Evolutionary conservation across 1,140 invertebrate genomes (phyloP).

Genomic region (Eumaeus atala): DNA sequence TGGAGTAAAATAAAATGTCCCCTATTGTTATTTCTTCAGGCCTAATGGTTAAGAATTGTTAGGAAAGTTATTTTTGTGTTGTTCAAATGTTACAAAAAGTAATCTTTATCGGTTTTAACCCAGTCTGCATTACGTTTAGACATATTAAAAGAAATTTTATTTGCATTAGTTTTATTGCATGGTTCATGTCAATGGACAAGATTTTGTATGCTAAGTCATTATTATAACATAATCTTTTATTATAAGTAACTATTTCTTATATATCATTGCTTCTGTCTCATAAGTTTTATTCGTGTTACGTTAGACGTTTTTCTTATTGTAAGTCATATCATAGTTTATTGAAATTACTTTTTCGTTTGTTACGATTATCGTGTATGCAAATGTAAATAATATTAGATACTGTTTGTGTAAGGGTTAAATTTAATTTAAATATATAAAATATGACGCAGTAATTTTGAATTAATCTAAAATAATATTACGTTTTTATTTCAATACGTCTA

Average conservation of each 20-base stretch:
- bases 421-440: conserved; percentile 6
- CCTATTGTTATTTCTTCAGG: no score
- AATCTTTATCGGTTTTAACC: conserved; percentile 8
- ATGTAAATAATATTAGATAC: neutral
- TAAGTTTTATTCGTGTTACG: conserved; percentile 9
- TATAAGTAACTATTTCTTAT: neutral
- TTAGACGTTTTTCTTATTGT: conserved; percentile 7
- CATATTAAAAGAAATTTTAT: neutral
- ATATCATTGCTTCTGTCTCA: conserved; percentile 3
- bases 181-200: neutral
- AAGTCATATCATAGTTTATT: conserved; percentile 8
- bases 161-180: conserved; percentile 7
- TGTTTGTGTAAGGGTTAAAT: conserved; percentile 2
- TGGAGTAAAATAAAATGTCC: neutral
- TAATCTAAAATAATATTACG: conserved; percentile 5
- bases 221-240: conserved; percentile 5
- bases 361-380: neutral
- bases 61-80: neutral
- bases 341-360: conserved; percentile 1
- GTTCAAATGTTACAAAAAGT: conserved; percentile 10
- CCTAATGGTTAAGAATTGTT: no score
- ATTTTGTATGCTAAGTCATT: conserved; percentile 2
- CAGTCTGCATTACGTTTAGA: conserved; percentile 5
- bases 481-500: conserved; percentile 10
- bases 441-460: neutral